These are phyloP conservation scores for Acanthaster planci DNA, from an alignment of 35 echinoderm and acorn worm species.

Conservation along the genomic window DNA sequence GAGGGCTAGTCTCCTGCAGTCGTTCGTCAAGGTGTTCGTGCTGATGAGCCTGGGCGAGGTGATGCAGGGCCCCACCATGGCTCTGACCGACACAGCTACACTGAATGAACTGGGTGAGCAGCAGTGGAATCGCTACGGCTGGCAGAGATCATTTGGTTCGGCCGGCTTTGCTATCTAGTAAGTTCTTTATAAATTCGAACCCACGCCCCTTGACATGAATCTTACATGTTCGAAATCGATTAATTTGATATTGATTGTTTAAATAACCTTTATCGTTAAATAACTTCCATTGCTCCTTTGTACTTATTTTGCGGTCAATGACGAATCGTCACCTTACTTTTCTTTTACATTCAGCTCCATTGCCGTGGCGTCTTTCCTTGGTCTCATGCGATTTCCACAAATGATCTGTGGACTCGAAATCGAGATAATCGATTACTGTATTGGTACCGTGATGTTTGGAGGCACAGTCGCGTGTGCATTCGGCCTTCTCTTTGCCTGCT, in stretches of 20 bases:
- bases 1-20: neutral
- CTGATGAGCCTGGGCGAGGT: constrained; percentile 43
- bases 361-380: constrained; percentile 22
- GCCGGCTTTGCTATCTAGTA: constrained; percentile 56
- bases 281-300: too few relatives aligned
- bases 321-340: too few relatives aligned
- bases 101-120: constrained; percentile 36
- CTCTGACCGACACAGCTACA: constrained; percentile 52
- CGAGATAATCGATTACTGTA: constrained; percentile 49
- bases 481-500: constrained; percentile 50
- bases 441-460: constrained; percentile 42
- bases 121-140: constrained; percentile 36
- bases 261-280: too few relatives aligned
- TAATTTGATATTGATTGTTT: too few relatives aligned
- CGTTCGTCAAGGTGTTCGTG: constrained; percentile 39
- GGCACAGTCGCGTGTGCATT: constrained; percentile 51
- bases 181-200: constrained; percentile 27
- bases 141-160: constrained; percentile 54
- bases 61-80: constrained; percentile 33
- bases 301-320: too few relatives aligned
- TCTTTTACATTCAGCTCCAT: constrained; percentile 26
- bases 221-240: too few relatives aligned
- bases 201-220: too few relatives aligned
- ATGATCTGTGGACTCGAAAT: constrained; percentile 35
- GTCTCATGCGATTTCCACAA: neutral